Base-by-base conservation (phyloP, 2,797 vertebrate genomes). In the Centroberyx gerrardi region DNA sequence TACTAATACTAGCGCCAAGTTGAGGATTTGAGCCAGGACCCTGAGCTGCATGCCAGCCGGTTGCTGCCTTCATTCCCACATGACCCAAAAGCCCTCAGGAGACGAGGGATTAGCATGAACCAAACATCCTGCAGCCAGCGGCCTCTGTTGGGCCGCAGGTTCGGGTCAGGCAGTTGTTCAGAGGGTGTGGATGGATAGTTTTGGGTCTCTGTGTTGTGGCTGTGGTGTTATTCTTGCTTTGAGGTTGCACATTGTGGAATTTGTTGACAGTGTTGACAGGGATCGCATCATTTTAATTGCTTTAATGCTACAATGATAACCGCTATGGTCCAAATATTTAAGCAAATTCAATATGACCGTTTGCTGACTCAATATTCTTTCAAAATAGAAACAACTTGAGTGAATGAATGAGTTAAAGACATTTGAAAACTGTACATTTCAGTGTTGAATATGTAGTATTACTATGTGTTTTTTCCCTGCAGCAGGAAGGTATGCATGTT, bases 11-110 rank as follows among this genome's bases (percentile, higher is more conserved):
- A 82, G 87, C 74, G 82, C 87, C 89, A 88, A 91, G 87, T 90
- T 85, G 87, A 74, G 91, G 93, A 93, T 94, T 94, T 92, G 84
- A 91, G 90, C 86, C 84, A 89, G 90, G 85, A 79, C 81, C 82
- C 88, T 90, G 88, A 92, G 89, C 90, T 84, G 83, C 61, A 88
- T 87, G 87, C 85, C 91, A 93, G 89, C 85, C 82, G 86, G 88
- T 68, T 82, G 82, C 80, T 90, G 90, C 90, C 87, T 91, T 92
- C 88, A 85, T 89, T 91, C 90, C 89, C 91, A 88, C 83, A 89
- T 91, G 92, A 92, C 90, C 91, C 88, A 86, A 90, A 92, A 92
- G 68, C 79, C 90, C 89, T 78, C 87, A 66, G 85, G 89, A 93
- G 92, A 83, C 42, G 44, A 84, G 82, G 90, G 92, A 93, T 94